Conservation (phyloP, 2,888 invertebrate species). For the Corythucha ciliata region DNA sequence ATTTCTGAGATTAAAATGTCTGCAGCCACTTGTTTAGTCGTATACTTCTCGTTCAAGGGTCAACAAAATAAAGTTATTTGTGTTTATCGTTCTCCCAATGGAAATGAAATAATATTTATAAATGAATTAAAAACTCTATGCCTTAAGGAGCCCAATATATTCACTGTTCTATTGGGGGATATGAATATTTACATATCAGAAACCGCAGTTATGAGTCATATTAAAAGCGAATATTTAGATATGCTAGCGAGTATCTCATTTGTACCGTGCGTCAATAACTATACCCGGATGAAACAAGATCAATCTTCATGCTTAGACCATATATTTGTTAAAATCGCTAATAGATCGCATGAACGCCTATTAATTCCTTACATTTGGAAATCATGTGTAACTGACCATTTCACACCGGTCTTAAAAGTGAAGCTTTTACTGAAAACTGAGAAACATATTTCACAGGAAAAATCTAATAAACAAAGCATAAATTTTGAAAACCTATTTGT, state of each 20-base stretch:
- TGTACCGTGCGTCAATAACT: background rate
- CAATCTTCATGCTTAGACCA: background rate
- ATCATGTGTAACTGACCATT: no score
- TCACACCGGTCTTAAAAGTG: no score
- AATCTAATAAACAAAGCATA: no score
- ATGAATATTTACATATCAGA: background rate
- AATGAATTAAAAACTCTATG: background rate
- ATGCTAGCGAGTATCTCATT: no score
- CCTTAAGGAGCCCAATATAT: background rate
- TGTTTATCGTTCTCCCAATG: background rate
- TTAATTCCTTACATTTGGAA: no score
- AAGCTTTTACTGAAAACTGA: no score
- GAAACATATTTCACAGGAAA: no score
- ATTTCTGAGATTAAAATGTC: background rate
- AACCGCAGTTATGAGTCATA: no score
- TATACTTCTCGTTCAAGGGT: background rate
- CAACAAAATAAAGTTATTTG: background rate
- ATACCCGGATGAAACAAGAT: background rate
- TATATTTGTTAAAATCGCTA: no score
- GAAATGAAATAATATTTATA: background rate
- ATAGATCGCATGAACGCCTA: no score
- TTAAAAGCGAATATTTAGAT: no score
- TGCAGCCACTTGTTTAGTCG: conserved; percentile 1
- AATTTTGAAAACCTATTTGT: no score
- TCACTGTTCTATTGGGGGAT: background rate